A percentile compares a stretch with the other conserved stretches of the same genome.
phyloP scores from a whole-genome alignment of 2,797 vertebrate genomes.

The Chromobotia macracanthus region DNA sequence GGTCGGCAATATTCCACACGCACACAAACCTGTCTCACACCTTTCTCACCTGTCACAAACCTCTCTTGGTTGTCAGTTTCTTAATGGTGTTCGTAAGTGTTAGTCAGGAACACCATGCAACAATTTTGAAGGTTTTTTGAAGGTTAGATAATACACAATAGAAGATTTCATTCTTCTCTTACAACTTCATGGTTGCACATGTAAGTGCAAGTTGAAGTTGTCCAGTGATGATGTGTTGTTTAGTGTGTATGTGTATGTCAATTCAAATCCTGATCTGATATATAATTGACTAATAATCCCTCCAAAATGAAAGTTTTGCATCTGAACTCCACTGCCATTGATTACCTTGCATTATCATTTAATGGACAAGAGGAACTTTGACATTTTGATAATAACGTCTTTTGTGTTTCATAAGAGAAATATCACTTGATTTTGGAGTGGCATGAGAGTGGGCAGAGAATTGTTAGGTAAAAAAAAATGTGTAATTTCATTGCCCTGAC shows the following conservation, averaged over 20 bases:
- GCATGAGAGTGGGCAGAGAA: no score
- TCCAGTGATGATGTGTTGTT: no score
- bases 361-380: neutral
- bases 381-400: neutral
- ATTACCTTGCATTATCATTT: neutral
- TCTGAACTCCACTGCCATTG: neutral
- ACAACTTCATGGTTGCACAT: no score
- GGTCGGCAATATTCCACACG: conserved; percentile 63
- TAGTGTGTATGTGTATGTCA: neutral
- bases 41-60: no score
- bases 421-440: neutral
- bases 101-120: neutral
- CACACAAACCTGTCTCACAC: neutral
- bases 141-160: neutral
- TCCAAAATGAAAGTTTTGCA: neutral
- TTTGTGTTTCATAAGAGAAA: neutral
- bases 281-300: neutral
- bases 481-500: no score
- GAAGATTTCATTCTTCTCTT: no score
- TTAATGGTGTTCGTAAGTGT: neutral
- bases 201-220: no score
- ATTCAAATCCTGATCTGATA: neutral
- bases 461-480: no score
- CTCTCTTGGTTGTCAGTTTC: neutral
- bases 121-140: neutral